Evolutionary conservation across 2,113 vertebrate genomes (phyloP), one percentile per base, ranked within the genome.

Genomic region (Ia io): DNA sequence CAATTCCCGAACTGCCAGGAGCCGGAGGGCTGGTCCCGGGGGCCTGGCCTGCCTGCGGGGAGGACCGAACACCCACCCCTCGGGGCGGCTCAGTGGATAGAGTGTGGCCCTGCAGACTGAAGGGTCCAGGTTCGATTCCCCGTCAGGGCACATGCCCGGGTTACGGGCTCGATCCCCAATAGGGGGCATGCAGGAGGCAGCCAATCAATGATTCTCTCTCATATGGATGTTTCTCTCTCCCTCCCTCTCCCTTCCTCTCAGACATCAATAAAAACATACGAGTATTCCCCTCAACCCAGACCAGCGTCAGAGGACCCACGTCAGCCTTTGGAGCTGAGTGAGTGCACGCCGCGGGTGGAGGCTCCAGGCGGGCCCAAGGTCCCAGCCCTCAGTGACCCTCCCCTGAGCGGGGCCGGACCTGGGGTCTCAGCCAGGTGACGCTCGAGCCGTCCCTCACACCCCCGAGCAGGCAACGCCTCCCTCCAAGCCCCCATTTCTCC

Each of bases 31-130:
- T 8, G 14, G 3, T 3, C 30, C 14, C 4, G 2, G 56, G 30
- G 25, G 30, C 22, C 47, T 35, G 65, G 47, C 16, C 3, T 9
- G 5, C 13, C 14, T 0, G 25, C 25, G 1, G 28, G n/a, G 0
- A 7, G 35, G n/a, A 42, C 6, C 0, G 3, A 6, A 2, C 32
- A 32, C 17, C 37, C n/a, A 2, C 16, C 44, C 1, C 30, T 67
- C 35, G 22, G 13, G 23, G 35, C 18, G 2, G 53, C 18, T 53
- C 51, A 53, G 18, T 53, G 53, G 53, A 53, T 53, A 53, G 18
- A 53, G 53, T 6, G 20, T 53, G 6, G 20, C 7, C 53, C 53
- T 53, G 53, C 53, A 53, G 18, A 53, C 17, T 22, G 18, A 20
- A 22, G 49, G 49, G 49, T 16, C 47, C 47, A 13, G 47, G 47